Conservation (phyloP, 2,888 invertebrate genomes). For the Drosophila engyochracea region DNA sequence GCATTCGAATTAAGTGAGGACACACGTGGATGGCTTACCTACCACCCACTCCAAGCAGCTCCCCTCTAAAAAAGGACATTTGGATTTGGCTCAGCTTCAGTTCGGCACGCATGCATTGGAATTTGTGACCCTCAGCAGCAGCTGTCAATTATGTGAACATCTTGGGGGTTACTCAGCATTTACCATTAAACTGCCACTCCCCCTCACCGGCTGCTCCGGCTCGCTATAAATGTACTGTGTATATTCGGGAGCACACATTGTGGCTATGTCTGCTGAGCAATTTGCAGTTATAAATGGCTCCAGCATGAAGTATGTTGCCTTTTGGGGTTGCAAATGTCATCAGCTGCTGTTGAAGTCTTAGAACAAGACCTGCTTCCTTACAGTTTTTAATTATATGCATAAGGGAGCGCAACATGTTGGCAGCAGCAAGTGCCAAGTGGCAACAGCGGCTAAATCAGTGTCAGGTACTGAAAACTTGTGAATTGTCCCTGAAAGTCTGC, state of each 20-base stretch:
- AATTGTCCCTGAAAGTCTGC: conserved; percentile 40
- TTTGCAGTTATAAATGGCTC: conserved; percentile 62
- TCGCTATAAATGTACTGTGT: conserved; percentile 61
- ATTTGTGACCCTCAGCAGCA: conserved; percentile 51
- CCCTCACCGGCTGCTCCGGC: conserved; percentile 1
- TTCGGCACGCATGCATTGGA: conserved; percentile 64
- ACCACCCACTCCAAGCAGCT: neutral
- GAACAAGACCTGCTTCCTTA: conserved; percentile 5
- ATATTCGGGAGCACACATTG: conserved; percentile 75
- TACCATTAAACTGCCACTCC: conserved; percentile 47
- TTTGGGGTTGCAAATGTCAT: conserved; percentile 54
- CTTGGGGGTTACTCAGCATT: conserved; percentile 45
- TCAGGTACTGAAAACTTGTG: conserved; percentile 57
- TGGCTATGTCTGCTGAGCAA: conserved; percentile 64
- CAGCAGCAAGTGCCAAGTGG: conserved; percentile 24
- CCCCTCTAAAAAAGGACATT: neutral
- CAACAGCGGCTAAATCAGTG: conserved; percentile 57
- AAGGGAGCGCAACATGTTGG: conserved; percentile 69
- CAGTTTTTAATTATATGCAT: conserved; percentile 73
- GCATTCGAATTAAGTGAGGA: conserved; percentile 76
- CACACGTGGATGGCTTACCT: conserved; percentile 55
- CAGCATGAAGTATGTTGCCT: neutral
- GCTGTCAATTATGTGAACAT: conserved; percentile 43
- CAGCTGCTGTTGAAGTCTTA: conserved; percentile 65
- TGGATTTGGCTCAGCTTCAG: conserved; percentile 13